Evolutionary conservation across 2,888 invertebrate genomes (phyloP).

Genomic region (Rugalucina vietnamica): DNA sequence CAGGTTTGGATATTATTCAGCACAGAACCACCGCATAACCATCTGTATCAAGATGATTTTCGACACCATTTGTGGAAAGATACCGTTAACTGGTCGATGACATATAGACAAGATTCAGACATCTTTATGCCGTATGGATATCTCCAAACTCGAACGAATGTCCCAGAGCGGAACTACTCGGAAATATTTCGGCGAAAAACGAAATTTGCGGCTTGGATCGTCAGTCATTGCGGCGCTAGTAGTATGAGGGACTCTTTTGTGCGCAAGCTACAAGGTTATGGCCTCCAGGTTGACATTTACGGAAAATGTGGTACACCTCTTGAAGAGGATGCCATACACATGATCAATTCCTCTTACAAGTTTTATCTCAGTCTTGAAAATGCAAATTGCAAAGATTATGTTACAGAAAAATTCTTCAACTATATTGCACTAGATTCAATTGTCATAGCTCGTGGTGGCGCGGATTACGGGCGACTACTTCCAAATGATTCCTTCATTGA

Average conservation of each 20-base stretch:
- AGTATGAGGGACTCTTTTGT: slow-evolving; percentile 62
- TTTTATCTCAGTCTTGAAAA: slow-evolving; percentile 24
- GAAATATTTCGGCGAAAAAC: slow-evolving; percentile 33
- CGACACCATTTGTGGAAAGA: background rate
- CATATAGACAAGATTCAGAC: slow-evolving; percentile 18
- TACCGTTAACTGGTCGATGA: slow-evolving; percentile 21
- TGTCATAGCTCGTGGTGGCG: slow-evolving; percentile 32
- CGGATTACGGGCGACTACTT: slow-evolving; percentile 22
- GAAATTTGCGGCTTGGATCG: slow-evolving; percentile 66
- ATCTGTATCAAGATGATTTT: background rate
- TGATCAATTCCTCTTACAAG: background rate
- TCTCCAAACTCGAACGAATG: background rate
- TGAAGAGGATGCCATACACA: background rate
- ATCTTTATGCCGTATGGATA: background rate
- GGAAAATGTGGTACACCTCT: slow-evolving; percentile 60
- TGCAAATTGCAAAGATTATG: slow-evolving; percentile 9
- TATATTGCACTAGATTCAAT: slow-evolving; percentile 12
- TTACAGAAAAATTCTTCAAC: slow-evolving; percentile 15
- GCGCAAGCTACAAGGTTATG: slow-evolving; percentile 48
- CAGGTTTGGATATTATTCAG: slow-evolving; percentile 24
- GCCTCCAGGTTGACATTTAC: slow-evolving; percentile 61
- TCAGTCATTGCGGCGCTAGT: slow-evolving; percentile 64
- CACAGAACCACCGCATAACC: slow-evolving; percentile 25
- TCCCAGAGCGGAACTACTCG: background rate
- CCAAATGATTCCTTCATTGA: slow-evolving; percentile 30